Percentiles rank a stretch among this genome's conserved stretches.
Conservation (phyloP, 2,113 vertebrate species). For the Donacobius atricapilla region DNA sequence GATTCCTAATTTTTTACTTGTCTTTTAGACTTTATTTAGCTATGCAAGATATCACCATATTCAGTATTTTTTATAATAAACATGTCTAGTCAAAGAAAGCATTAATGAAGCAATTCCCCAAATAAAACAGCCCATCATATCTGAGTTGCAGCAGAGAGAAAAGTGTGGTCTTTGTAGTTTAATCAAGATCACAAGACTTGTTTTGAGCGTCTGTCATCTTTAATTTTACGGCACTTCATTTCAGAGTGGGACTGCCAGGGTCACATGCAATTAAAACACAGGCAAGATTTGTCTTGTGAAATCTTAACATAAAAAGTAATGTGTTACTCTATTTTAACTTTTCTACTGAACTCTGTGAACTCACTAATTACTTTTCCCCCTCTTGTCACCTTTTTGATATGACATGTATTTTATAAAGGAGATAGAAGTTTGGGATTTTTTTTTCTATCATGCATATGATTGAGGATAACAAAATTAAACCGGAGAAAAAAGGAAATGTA, state of each 20-base stretch:
- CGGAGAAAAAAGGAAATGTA: conserved; percentile 70
- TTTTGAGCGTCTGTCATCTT: conserved; percentile 87
- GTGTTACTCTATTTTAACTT: conserved; percentile 88
- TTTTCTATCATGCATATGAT: conserved; percentile 74
- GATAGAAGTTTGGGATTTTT: conserved; percentile 82
- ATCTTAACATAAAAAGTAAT: conserved; percentile 88
- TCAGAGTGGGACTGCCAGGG: conserved; percentile 83
- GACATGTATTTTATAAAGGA: conserved; percentile 82
- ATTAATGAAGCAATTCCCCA: conserved; percentile 91
- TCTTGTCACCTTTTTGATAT: conserved; percentile 87
- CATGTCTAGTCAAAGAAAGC: conserved; percentile 91
- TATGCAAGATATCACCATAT: conserved; percentile 76
- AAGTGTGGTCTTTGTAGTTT: conserved; percentile 88
- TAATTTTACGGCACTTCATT: conserved; percentile 88
- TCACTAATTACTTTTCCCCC: conserved; percentile 87
- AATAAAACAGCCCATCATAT: conserved; percentile 89
- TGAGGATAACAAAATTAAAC: conserved; percentile 84
- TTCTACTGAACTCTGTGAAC: conserved; percentile 84
- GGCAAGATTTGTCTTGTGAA: conserved; percentile 86
- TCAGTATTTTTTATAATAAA: conserved; percentile 87
- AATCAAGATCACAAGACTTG: conserved; percentile 89
- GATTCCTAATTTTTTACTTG: conserved; percentile 64
- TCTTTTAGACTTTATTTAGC: conserved; percentile 75
- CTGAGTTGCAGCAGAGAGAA: conserved; percentile 85
- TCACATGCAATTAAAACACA: conserved; percentile 91